phyloP scores from a whole-genome alignment of 2,113 vertebrate species.

The Melanocharis versteri region DNA sequence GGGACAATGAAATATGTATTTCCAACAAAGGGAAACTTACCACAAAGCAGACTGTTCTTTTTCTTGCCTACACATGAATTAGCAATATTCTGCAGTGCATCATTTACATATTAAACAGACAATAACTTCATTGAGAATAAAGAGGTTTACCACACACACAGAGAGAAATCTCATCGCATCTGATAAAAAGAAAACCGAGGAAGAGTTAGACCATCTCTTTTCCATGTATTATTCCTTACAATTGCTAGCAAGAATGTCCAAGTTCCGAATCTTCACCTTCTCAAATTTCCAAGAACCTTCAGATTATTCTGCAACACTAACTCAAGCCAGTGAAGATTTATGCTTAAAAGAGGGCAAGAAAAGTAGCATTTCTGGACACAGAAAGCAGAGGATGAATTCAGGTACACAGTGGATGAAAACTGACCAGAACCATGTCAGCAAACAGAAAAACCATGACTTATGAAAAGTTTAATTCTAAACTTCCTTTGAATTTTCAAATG shows the following conservation, averaged over 20 bases:
- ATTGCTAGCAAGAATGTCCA: not conserved
- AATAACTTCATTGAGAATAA: conserved; percentile 16
- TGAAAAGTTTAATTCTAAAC: not conserved
- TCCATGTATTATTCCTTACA: not conserved
- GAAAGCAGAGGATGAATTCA: not conserved
- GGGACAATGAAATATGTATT: not conserved
- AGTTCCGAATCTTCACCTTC: not conserved
- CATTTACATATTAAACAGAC: conserved; percentile 37
- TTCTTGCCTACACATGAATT: not conserved
- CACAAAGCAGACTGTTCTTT: not conserved
- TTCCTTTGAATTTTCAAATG: not conserved
- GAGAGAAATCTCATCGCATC: not conserved
- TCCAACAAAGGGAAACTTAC: not conserved
- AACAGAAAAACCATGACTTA: not conserved
- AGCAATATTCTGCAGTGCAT: not conserved
- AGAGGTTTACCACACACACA: conserved; percentile 1
- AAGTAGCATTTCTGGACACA: not conserved
- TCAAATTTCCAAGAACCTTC: not conserved
- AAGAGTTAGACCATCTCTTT: not conserved
- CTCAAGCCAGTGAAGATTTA: not conserved
- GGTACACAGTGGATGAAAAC: not conserved
- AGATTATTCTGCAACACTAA: not conserved
- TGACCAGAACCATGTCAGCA: not conserved
- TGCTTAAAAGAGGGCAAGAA: not conserved
- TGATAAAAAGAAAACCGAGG: not conserved